These are phyloP conservation scores for Meriones psammophilus DNA, from an alignment of 2,797 vertebrate species.

Conservation along the genomic window DNA sequence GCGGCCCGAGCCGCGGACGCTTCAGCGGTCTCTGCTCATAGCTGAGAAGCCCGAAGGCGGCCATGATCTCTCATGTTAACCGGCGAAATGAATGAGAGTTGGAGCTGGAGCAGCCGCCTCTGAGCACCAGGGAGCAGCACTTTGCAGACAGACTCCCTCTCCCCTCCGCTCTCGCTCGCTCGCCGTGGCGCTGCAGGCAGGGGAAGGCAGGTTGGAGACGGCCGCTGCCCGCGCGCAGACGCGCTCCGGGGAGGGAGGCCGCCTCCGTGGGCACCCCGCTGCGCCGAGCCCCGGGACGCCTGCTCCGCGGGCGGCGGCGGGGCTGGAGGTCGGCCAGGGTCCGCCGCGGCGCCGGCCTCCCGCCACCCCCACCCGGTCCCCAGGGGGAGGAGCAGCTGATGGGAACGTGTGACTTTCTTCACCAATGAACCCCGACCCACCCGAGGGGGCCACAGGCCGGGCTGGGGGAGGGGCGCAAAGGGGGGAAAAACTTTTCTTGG, in stretches of 20 bases:
- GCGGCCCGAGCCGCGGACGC: conserved; percentile 88
- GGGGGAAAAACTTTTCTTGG: conserved; percentile 75
- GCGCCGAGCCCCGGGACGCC: conserved; percentile 64
- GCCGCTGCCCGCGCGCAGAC: conserved; percentile 74
- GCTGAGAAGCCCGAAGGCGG: conserved; percentile 90
- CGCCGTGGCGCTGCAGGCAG: conserved; percentile 75
- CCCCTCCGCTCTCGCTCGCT: conserved; percentile 73
- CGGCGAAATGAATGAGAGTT: conserved; percentile 86
- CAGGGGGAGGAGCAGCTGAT: conserved; percentile 76
- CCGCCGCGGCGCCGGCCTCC: conserved; percentile 40
- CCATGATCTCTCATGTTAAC: conserved; percentile 89
- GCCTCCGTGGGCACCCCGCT: conserved; percentile 56
- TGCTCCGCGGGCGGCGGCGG: not conserved
- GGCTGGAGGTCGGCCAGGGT: conserved; percentile 62
- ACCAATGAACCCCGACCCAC: conserved; percentile 79
- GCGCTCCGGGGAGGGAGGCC: conserved; percentile 61
- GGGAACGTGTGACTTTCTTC: conserved; percentile 80
- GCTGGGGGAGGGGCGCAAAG: not conserved
- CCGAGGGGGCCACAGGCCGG: not conserved
- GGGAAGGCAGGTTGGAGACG: conserved; percentile 81
- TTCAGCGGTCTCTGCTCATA: conserved; percentile 89
- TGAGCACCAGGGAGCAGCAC: conserved; percentile 88
- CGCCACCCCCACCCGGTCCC: conserved; percentile 36
- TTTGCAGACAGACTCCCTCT: conserved; percentile 82
- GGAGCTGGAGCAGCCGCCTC: conserved; percentile 85